Percentiles rank a stretch among this genome's conserved stretches.
phyloP scores from a whole-genome alignment of 2,888 invertebrate genomes.

The Sphaerophoria rueppellii region DNA sequence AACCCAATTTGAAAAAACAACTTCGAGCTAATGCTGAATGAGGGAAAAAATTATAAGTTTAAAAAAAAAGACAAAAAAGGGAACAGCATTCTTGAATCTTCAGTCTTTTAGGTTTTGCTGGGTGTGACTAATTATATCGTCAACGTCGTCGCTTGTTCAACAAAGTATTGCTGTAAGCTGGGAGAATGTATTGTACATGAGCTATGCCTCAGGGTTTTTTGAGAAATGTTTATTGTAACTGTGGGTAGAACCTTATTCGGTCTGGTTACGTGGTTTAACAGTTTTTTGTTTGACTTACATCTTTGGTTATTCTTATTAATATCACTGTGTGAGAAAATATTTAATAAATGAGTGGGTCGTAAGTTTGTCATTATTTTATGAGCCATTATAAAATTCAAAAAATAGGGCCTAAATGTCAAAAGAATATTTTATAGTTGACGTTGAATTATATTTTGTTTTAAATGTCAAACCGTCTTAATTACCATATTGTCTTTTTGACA shows the following conservation, averaged over 20 bases:
- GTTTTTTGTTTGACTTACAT: constrained; percentile 24
- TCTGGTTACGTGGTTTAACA: constrained; percentile 56
- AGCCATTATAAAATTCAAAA: background rate
- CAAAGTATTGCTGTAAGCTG: constrained; percentile 53
- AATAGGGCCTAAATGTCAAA: constrained; percentile 1
- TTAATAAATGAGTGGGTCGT: constrained; percentile 6
- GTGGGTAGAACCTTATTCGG: constrained; percentile 66
- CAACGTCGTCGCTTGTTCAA: constrained; percentile 46
- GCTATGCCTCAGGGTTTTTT: constrained; percentile 57
- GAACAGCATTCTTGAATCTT: constrained; percentile 62
- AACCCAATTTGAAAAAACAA: constrained; percentile 56
- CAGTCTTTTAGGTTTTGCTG: constrained; percentile 52
- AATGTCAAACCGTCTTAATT: too few relatives aligned
- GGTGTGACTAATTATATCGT: constrained; percentile 73
- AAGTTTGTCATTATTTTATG: background rate
- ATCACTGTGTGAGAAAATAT: constrained; percentile 19
- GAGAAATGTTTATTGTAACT: constrained; percentile 48
- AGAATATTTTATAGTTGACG: background rate
- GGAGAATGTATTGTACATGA: constrained; percentile 39
- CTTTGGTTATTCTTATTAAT: constrained; percentile 8
- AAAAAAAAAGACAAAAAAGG: constrained; percentile 46
- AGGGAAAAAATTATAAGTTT: background rate
- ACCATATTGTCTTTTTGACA: too few relatives aligned
- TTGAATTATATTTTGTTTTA: too few relatives aligned
- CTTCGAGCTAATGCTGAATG: constrained; percentile 30